Evolutionary conservation across 1,140 invertebrate species (phyloP).

Genomic region (Maconellicoccus hirsutus): DNA sequence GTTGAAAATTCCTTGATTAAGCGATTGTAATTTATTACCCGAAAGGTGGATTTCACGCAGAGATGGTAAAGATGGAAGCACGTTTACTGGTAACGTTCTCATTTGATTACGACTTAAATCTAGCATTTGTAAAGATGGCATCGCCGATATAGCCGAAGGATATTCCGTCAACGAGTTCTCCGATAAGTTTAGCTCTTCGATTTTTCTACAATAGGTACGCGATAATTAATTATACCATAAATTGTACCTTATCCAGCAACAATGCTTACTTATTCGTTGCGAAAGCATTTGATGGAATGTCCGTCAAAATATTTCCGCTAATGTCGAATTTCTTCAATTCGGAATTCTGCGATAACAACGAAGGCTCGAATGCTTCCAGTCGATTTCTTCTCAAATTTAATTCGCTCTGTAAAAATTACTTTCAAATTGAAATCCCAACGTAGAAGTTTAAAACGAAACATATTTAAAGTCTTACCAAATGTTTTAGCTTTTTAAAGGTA

Average conservation of each 20-base stretch:
- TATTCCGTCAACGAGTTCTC: slow-evolving; percentile 62
- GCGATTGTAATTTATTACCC: slow-evolving; percentile 58
- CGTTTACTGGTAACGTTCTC: slow-evolving; percentile 34
- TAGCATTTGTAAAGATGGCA: slow-evolving; percentile 52
- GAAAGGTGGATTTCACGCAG: slow-evolving; percentile 54
- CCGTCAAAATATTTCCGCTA: slow-evolving; percentile 61
- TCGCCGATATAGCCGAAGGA: slow-evolving; percentile 51
- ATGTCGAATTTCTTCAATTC: slow-evolving; percentile 56
- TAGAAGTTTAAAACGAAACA: no score
- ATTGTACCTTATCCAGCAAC: no score
- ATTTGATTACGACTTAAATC: slow-evolving; percentile 69
- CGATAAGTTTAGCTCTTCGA: slow-evolving; percentile 62
- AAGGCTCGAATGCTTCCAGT: slow-evolving; percentile 53
- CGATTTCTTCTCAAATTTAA: slow-evolving; percentile 64
- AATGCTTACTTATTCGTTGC: slow-evolving; percentile 44
- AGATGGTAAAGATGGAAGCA: slow-evolving; percentile 45
- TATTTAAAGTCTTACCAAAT: slow-evolving; percentile 28
- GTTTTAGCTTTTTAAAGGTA: slow-evolving; percentile 39
- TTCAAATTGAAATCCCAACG: no score
- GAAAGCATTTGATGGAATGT: slow-evolving; percentile 50
- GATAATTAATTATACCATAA: neutral
- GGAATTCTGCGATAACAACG: slow-evolving; percentile 50
- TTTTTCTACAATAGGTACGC: slow-evolving; percentile 38
- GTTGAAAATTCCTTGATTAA: slow-evolving; percentile 57
- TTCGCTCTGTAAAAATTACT: slow-evolving; percentile 35